Conservation (phyloP, 2,888 invertebrate species). For the Dusona sp. region DNA sequence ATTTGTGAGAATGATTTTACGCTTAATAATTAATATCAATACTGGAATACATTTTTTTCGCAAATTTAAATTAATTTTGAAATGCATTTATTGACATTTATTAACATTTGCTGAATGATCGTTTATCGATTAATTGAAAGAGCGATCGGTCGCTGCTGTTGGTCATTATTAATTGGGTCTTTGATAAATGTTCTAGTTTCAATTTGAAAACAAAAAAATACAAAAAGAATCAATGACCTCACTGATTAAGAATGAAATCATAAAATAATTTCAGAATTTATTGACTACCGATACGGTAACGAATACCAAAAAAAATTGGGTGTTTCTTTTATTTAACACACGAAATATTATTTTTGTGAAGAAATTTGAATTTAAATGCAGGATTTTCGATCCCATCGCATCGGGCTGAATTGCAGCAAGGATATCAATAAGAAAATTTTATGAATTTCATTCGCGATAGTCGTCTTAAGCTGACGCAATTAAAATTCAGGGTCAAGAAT, state of each 20-base stretch:
- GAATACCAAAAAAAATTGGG: too few relatives aligned
- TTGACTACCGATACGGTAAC: neutral
- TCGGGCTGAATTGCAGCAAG: neutral
- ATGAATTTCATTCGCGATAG: conserved; percentile 3
- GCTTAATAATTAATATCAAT: too few relatives aligned
- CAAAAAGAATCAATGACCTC: neutral
- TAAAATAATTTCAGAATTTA: neutral
- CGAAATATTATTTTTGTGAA: neutral
- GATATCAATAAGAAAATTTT: neutral
- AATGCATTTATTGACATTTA: too few relatives aligned
- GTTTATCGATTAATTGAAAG: neutral
- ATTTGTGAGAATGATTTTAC: too few relatives aligned
- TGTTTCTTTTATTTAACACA: too few relatives aligned
- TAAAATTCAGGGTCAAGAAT: conserved; percentile 13
- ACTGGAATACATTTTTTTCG: too few relatives aligned
- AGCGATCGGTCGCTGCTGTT: neutral
- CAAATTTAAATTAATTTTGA: too few relatives aligned
- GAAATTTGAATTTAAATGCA: neutral
- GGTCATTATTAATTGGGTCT: neutral
- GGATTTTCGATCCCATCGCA: neutral
- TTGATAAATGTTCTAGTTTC: neutral
- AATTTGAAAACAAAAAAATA: neutral
- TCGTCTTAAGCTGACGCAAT: conserved; percentile 4
- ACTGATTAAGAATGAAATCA: neutral
- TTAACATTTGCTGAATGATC: too few relatives aligned